Evolutionary conservation across 2,888 invertebrate species (phyloP), one percentile per base, ranked within the genome.

Genomic region (Epinotia bilunana): DNA sequence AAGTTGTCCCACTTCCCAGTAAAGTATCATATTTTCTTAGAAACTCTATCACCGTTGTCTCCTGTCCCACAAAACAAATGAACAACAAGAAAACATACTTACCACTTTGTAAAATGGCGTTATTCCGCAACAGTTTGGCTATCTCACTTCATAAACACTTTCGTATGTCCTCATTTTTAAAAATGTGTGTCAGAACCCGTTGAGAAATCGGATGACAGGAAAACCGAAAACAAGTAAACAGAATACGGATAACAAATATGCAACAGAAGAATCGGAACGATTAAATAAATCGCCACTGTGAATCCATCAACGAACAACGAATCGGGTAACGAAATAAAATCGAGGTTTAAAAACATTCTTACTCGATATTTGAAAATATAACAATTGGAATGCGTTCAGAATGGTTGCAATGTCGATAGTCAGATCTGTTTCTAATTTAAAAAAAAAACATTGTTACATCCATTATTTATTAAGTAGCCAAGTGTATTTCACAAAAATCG

Each of bases 331-430:
- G 20, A 58, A 57, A 69, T 58, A 63, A 43, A 53, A 57, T 49
- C 58, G 9, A 20, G 33, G 39, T 55, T 72, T 49, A 13, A 49
- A 74, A 60, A 74, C 58, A 65, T 70, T 53, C 23, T 33, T 57
- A 62, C 55, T 58, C 18, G 9, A 53, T 61, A 65, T 20, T 71
- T 53, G 53, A 75, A 76, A 72, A 76, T 76, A 74, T 70, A 71
- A 65, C 64, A 74, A 65, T 74, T 39, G 64, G 70, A 71, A 64
- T 57, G 57, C 11, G 57, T 58, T 64, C 68, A 53, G 49, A 73
- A 46, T 23, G 39, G 18, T n/a, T 53, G 53, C 53, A 53, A 2
- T 12, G 6, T 9, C 63, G 13, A 1, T 18, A 43, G 46, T 46
- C 43, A 13, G 53, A 67, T 67, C 28, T 33, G n/a, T 28, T 65